These are phyloP conservation scores for Chrysodeixis includens DNA, from an alignment of 2,888 invertebrate genomes.

Conservation along the genomic window DNA sequence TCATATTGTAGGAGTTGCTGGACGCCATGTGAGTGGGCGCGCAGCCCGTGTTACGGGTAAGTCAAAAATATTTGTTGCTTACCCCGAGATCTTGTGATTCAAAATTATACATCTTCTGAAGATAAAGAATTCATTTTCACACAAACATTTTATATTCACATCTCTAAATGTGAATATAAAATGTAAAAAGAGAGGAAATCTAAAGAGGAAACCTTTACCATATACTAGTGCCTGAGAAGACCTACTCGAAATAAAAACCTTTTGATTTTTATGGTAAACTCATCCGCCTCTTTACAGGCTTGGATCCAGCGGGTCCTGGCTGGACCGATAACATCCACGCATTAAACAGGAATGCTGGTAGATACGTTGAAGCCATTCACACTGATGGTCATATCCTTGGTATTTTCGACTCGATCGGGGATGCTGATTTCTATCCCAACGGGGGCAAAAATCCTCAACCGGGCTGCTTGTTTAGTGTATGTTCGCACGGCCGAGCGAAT, in stretches of 20 bases:
- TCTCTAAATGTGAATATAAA: no score
- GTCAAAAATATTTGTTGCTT: conserved; percentile 9
- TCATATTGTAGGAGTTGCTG: conserved; percentile 80
- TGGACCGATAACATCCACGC: conserved; percentile 66
- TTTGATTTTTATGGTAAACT: neutral
- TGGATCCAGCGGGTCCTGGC: conserved; percentile 75
- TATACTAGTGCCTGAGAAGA: no score
- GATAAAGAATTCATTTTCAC: no score
- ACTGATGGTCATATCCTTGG: conserved; percentile 73
- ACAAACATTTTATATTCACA: no score
- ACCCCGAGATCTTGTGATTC: no score
- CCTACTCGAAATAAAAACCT: no score
- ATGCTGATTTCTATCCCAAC: conserved; percentile 78
- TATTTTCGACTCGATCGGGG: conserved; percentile 63
- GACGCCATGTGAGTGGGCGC: conserved; percentile 64
- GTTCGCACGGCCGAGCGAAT: conserved; percentile 73
- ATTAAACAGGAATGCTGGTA: conserved; percentile 62
- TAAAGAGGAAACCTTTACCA: no score
- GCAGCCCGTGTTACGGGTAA: conserved; percentile 73
- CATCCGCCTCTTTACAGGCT: conserved; percentile 53
- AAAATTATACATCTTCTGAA: no score
- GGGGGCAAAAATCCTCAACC: conserved; percentile 75
- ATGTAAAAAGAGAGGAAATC: no score
- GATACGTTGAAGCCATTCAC: conserved; percentile 76
- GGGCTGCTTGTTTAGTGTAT: conserved; percentile 70